Percentiles rank a stretch among this genome's conserved stretches.
Evolutionary conservation across 2,797 vertebrate species (phyloP).

Genomic region (Scomberomorus guttatus): DNA sequence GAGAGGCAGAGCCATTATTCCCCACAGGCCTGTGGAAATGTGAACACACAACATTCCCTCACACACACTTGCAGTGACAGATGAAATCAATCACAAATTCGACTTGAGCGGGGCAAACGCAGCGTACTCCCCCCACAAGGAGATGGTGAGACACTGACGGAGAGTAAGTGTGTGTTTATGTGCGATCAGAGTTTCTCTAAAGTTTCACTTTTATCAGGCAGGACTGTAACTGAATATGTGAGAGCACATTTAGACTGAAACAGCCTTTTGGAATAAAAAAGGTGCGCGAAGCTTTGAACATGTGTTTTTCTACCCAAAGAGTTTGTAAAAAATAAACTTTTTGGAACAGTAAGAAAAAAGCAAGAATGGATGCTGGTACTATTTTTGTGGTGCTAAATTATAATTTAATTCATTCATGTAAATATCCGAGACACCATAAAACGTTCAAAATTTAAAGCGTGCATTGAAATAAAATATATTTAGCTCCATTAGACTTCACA

Average conservation of each 20-base stretch:
- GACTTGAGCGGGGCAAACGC: constrained; percentile 47
- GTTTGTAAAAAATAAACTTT: background rate
- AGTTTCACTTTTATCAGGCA: constrained; percentile 25
- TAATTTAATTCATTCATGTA: background rate
- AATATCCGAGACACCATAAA: background rate
- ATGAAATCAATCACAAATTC: constrained; percentile 78
- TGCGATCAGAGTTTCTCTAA: constrained; percentile 14
- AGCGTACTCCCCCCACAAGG: constrained; percentile 24
- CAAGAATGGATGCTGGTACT: background rate
- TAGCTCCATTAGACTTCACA: background rate
- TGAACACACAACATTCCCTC: constrained; percentile 67
- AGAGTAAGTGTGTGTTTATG: constrained; percentile 51
- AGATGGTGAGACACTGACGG: constrained; percentile 20
- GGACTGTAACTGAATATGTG: background rate
- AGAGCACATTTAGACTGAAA: background rate
- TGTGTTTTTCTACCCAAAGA: constrained; percentile 2
- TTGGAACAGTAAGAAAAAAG: background rate
- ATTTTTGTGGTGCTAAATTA: background rate
- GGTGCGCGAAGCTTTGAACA: background rate
- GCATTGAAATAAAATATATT: background rate
- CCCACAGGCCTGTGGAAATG: constrained; percentile 71
- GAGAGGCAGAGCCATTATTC: constrained; percentile 79
- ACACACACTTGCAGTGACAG: constrained; percentile 67
- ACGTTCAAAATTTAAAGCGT: background rate
- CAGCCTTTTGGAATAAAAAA: background rate